Evolutionary conservation across 1,140 invertebrate genomes (phyloP).

Genomic region (Drosophila sp.): DNA sequence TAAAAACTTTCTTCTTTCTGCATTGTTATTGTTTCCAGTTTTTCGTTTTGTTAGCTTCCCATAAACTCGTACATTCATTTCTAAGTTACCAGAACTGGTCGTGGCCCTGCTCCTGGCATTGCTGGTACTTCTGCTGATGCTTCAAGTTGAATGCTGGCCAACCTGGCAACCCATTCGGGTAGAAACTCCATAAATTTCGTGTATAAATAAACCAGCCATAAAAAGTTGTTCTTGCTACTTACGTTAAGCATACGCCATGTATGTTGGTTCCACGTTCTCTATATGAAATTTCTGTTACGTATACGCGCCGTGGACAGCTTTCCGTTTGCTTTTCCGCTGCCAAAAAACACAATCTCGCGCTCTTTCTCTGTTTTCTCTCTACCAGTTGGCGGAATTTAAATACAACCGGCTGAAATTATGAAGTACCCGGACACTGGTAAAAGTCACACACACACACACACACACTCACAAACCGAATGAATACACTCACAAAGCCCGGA

Average conservation of each 20-base stretch:
- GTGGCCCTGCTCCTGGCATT: not conserved
- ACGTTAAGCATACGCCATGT: conserved; percentile 62
- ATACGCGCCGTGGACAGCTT: conserved; percentile 33
- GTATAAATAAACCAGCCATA: conserved; percentile 30
- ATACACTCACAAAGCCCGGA: conserved; percentile 29
- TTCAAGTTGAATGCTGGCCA: conserved; percentile 12
- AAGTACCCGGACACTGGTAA: conserved; percentile 65
- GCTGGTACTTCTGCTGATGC: not conserved
- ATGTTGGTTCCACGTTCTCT: conserved; percentile 3
- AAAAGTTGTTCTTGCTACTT: conserved; percentile 48
- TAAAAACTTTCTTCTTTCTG: not conserved
- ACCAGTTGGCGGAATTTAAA: conserved; percentile 64
- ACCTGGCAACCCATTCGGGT: conserved; percentile 20
- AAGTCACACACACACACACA: conserved; percentile 47
- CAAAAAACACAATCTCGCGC: conserved; percentile 35
- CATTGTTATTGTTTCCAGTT: not conserved
- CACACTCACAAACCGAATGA: conserved; percentile 12
- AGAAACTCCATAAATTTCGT: conserved; percentile 13
- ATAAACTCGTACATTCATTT: not conserved
- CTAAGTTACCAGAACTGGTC: not conserved
- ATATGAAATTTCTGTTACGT: conserved; percentile 22
- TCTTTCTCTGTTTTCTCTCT: conserved; percentile 16
- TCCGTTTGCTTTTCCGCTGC: conserved; percentile 20
- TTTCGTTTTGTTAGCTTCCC: not conserved
- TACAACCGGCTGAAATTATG: conserved; percentile 68